These are phyloP conservation scores for Myathropa florea DNA, from an alignment of 2,888 invertebrate species.

Conservation along the genomic window DNA sequence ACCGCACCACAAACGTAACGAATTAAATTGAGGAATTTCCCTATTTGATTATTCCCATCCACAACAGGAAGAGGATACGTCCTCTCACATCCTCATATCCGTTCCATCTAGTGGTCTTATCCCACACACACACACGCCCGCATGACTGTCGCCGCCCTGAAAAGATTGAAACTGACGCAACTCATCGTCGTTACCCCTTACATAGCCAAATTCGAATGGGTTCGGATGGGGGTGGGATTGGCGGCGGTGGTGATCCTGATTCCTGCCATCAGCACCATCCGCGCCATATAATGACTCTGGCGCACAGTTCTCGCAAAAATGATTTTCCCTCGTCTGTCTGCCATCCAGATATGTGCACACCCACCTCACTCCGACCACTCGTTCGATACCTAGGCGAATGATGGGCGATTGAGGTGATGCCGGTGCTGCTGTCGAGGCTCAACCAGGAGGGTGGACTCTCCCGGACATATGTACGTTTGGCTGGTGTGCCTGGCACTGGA, in stretches of 20 bases:
- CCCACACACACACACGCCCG: background rate
- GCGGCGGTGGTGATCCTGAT: conserved; percentile 41
- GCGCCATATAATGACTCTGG: conserved; percentile 51
- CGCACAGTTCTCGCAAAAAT: conserved; percentile 43
- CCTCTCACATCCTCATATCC: conserved; percentile 60
- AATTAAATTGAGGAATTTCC: conserved; percentile 71
- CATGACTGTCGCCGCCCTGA: background rate
- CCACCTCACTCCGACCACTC: background rate
- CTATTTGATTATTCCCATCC: conserved; percentile 69
- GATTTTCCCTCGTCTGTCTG: conserved; percentile 45
- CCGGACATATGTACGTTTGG: conserved; percentile 24
- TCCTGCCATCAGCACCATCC: conserved; percentile 53
- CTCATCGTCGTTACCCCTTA: conserved; percentile 55
- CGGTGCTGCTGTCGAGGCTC: background rate
- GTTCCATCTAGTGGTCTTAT: conserved; percentile 53
- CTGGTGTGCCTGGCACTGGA: conserved; percentile 5
- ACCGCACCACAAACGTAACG: conserved; percentile 65
- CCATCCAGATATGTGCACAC: background rate
- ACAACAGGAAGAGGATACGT: conserved; percentile 67
- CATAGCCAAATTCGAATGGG: conserved; percentile 18
- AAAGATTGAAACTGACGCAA: conserved; percentile 65
- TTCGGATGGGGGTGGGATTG: background rate
- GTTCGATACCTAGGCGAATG: conserved; percentile 19
- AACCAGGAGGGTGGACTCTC: background rate
- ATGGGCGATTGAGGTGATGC: conserved; percentile 19